Evolutionary conservation across 2,888 invertebrate genomes (phyloP), one percentile per base, ranked within the genome.

Genomic region (Caenorhabditis imperialis): DNA sequence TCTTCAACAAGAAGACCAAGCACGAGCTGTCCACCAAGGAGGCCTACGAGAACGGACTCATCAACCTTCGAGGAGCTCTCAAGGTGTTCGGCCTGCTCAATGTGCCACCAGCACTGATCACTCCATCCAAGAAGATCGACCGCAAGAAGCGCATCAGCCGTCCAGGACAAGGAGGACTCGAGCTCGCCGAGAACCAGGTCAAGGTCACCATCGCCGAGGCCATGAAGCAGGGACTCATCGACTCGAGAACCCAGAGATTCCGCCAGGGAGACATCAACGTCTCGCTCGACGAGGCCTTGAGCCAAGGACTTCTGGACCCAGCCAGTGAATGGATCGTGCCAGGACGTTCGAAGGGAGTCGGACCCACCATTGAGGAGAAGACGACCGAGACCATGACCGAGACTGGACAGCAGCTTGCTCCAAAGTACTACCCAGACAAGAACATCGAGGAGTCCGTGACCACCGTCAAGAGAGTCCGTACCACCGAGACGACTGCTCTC

Each of bases 21-120:
- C 92, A 94, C 89, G 91, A 95, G 77, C 89, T 95, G 73, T 93
- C 95, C 87, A 91, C 93, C 18, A 90, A 91, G 76, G 93, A 93
- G 88, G 95, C 95, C 30, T 93, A 96, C 72, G 92, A 93, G 88
- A 92, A 92, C 65, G 93, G 93, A 85, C 91, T 94, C 84, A 93
- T 96, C 35, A 93, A 94, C 12, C 92, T 93, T 0, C 93, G 94
- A 89, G 95, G 95, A 67, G 95, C 95, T 48, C 92, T 94, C 67
- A 91, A 94, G 87, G 91, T 94, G 73, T 93, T 93, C 89, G 94
- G 94, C 84, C 90, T 96, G 58, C 90, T 95, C 58, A 94, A 94
- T 88, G 93, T 96, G 57, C 85, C 84, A 53, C 85, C 88, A 3
- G 75, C 82, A 16, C 78, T 88, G 57, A 82, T 88, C 37, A 78